Evolutionary conservation across 2,113 vertebrate species (phyloP).

Genomic region (Garra rufa): DNA sequence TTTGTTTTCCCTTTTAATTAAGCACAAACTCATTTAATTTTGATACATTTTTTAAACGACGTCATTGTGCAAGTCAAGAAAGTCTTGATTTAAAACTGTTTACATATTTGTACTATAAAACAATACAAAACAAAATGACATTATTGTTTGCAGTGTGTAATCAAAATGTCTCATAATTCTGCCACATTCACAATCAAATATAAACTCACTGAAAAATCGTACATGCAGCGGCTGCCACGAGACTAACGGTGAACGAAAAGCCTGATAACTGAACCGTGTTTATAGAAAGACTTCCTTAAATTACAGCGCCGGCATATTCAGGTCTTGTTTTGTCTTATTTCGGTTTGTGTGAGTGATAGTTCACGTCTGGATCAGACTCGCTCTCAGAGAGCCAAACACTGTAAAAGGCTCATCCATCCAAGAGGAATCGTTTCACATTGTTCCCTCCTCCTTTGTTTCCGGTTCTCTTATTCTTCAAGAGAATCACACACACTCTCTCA

Average conservation of each 20-base stretch:
- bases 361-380: background rate
- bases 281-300: background rate
- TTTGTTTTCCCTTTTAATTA: background rate
- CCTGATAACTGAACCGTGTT: background rate
- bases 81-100: background rate
- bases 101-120: background rate
- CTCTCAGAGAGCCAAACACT: background rate
- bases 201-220: background rate
- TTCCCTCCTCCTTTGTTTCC: background rate
- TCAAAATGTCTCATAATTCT: too few species aligned
- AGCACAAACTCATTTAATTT: background rate
- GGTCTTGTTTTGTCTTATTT: background rate
- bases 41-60: background rate
- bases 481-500: background rate
- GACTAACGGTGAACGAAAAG: too few species aligned
- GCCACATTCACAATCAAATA: background rate
- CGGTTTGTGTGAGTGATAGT: background rate
- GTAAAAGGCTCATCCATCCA: background rate
- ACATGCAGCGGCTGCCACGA: too few species aligned
- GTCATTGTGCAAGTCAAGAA: background rate
- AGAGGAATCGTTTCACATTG: background rate
- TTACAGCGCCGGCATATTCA: background rate
- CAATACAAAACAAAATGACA: too few species aligned
- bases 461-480: background rate
- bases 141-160: background rate